Base-by-base conservation (phyloP, 2,797 vertebrate genomes). In the Psittacula echo region DNA sequence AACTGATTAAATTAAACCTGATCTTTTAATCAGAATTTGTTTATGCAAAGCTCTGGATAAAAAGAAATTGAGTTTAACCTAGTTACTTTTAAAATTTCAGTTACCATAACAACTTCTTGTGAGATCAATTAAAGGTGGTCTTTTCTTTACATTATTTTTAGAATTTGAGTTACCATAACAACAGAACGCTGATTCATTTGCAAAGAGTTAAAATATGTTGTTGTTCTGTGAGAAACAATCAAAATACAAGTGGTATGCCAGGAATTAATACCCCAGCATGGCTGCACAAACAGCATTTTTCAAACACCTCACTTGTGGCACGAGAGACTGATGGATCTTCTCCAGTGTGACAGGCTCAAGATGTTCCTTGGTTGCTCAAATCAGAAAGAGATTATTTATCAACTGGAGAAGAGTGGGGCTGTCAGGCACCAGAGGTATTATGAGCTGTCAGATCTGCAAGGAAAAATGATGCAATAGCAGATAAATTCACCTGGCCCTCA, bases 21-120 rank as follows among this genome's bases (percentile, higher is more conserved):
- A 98, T 98, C 98, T 98, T 98, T 98, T 98, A 98, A 98, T 98
- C 98, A 98, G 97, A 98, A 98, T 98, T 98, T 98, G 98, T 98
- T 98, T 98, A 98, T 98, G 96, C 94, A 96, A 96, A 97, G 96
- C 96, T 98, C 95, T 97, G 96, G 97, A 97, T 98, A 97, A 98
- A 97, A 98, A 97, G 97, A 98, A 97, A 96, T 91, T n/a, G 96
- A 97, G 93, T 98, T 98, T 98, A 98, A 98, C 98, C 98, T 98
- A 98, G 98, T 98, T 98, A 98, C 98, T 98, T 98, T 96, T 66
- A 97, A 97, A 98, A 97, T 97, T 97, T 96, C 96, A 97, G 98
- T 98, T 98, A 98, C 98, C 97, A 98, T 98, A 98, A 98, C 98
- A 98, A 98, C 98, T 98, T 98, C 97, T 97, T 97, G 83, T 97